Evolutionary conservation across 2,888 invertebrate species (phyloP).

Genomic region (Dendrolimus pini): DNA sequence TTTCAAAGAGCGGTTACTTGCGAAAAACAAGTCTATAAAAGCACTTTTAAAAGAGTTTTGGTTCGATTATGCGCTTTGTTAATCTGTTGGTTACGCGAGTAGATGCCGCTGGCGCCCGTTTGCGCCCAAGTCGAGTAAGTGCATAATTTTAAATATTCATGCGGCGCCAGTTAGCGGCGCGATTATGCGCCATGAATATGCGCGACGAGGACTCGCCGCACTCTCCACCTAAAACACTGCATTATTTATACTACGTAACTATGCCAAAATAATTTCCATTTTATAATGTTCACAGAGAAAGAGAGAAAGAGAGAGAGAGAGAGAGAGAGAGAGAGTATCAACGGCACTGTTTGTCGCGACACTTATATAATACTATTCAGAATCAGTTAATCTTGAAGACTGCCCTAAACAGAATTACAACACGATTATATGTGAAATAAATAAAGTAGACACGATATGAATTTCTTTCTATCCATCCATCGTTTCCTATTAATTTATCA

Average conservation of each 20-base stretch:
- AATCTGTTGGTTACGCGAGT: not conserved
- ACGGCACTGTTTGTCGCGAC: no score
- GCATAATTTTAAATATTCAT: constrained; percentile 32
- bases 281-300: no score
- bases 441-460: no score
- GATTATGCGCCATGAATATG: constrained; percentile 34
- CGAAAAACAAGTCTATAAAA: not conserved
- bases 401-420: no score
- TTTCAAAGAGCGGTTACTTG: not conserved
- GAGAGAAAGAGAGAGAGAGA: no score
- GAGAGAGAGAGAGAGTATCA: no score
- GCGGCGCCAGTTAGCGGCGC: constrained; percentile 18
- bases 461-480: no score
- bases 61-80: not conserved
- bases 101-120: not conserved
- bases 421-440: no score
- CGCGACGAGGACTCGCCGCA: constrained; percentile 10
- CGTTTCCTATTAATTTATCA: no score
- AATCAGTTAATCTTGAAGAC: no score
- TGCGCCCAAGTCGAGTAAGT: constrained; percentile 11
- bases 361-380: no score
- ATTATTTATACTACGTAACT: constrained; percentile 6
- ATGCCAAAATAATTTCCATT: no score
- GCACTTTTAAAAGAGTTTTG: not conserved
- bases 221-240: constrained; percentile 1